Conservation (phyloP, 2,113 vertebrate species). For the Antechinus stuartii region DNA sequence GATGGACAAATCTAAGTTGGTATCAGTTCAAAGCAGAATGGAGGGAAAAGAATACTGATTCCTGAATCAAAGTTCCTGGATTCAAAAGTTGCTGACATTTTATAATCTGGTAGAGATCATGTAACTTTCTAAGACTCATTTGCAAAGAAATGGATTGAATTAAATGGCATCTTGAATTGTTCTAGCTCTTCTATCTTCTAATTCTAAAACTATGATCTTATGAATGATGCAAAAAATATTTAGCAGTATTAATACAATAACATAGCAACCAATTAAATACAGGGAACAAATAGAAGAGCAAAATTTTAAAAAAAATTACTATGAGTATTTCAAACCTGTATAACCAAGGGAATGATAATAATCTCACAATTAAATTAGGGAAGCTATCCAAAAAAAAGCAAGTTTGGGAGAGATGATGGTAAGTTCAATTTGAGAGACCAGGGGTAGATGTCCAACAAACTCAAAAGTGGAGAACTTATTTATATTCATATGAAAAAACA, state of each 20-base stretch:
- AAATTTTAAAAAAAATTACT: not conserved
- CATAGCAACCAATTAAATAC: not conserved
- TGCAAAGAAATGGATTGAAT: not conserved
- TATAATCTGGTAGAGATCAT: not conserved
- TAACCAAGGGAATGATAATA: not conserved
- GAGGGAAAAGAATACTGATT: not conserved
- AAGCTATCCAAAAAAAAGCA: not conserved
- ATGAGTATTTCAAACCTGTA: not conserved
- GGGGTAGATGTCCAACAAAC: not conserved
- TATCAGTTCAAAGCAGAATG: not conserved
- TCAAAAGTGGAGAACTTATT: not conserved
- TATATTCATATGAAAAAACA: too few relatives aligned
- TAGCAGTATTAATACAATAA: not conserved
- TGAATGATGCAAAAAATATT: not conserved
- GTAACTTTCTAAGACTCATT: not conserved
- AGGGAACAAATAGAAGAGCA: not conserved
- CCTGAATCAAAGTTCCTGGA: not conserved
- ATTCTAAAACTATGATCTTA: not conserved
- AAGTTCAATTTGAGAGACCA: not conserved
- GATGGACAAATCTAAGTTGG: not conserved
- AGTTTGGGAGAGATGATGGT: not conserved
- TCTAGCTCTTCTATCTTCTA: not conserved
- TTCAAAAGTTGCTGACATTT: not conserved
- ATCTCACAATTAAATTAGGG: not conserved
- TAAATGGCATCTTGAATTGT: not conserved